A percentile compares a stretch with the other conserved stretches of the same genome.
Evolutionary conservation across 2,888 invertebrate genomes (phyloP).

Genomic region (Cheilosia soror): DNA sequence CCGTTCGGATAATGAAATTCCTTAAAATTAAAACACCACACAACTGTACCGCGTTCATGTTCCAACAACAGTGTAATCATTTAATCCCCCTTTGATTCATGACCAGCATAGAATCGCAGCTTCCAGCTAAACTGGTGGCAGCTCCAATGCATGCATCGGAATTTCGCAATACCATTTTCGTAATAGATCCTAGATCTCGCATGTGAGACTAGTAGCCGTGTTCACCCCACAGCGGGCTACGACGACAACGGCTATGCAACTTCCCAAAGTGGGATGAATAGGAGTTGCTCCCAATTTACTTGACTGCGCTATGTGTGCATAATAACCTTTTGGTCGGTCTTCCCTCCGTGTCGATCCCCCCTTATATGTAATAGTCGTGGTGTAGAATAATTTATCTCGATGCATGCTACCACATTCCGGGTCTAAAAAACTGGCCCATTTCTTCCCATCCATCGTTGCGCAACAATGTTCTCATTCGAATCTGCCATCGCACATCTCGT

Average conservation of each 20-base stretch:
- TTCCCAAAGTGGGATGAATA: slow-evolving; percentile 13
- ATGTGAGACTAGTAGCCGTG: neutral
- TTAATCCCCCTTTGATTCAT: slow-evolving; percentile 57
- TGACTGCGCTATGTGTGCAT: slow-evolving; percentile 8
- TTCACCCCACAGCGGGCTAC: slow-evolving; percentile 18
- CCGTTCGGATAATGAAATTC: slow-evolving; percentile 31
- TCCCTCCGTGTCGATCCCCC: neutral
- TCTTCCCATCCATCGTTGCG: slow-evolving; percentile 45
- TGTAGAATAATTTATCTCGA: slow-evolving; percentile 62
- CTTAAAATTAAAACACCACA: slow-evolving; percentile 19
- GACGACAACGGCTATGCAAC: neutral
- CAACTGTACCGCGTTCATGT: slow-evolving; percentile 35
- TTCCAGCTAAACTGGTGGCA: slow-evolving; percentile 60
- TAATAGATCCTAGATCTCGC: slow-evolving; percentile 29
- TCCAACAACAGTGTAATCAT: slow-evolving; percentile 38
- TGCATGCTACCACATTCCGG: slow-evolving; percentile 67
- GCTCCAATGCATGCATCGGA: slow-evolving; percentile 32
- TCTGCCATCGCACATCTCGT: neutral
- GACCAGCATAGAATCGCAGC: slow-evolving; percentile 18
- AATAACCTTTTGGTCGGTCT: slow-evolving; percentile 25
- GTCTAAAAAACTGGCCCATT: slow-evolving; percentile 64
- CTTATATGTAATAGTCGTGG: neutral
- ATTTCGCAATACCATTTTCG: slow-evolving; percentile 29
- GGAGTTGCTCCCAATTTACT: slow-evolving; percentile 22
- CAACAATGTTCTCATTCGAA: slow-evolving; percentile 45